Conservation (phyloP, 2,113 vertebrate species). For the Vulpes vulpes region DNA sequence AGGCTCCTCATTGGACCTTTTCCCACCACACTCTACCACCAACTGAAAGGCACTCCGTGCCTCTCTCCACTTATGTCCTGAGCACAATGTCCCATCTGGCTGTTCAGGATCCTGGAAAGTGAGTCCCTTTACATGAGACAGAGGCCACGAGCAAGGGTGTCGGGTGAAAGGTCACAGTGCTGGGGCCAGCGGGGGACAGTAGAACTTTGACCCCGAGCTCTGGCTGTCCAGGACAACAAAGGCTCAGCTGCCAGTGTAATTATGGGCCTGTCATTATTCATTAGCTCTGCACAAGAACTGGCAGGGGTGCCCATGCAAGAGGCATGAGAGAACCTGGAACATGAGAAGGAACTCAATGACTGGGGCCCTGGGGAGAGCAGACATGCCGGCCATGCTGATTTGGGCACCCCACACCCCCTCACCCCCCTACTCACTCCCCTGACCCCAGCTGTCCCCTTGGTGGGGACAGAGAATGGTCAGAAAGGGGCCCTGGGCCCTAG, state of each 20-base stretch:
- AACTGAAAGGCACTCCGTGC: fast-evolving
- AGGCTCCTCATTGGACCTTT: not conserved
- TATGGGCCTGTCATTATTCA: not conserved
- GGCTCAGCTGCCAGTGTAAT: not conserved
- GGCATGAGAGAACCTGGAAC: not conserved
- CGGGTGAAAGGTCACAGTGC: not conserved
- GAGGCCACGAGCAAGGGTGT: not conserved
- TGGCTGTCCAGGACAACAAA: not conserved
- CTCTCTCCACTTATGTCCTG: fast-evolving
- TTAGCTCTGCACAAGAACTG: not conserved
- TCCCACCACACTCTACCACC: not conserved
- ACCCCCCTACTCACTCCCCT: not conserved
- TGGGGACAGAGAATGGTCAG: not conserved
- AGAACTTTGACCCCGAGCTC: not conserved
- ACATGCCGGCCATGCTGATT: fast-evolving
- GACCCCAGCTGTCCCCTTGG: not conserved
- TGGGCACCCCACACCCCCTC: not conserved
- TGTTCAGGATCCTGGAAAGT: not conserved
- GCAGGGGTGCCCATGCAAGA: not conserved
- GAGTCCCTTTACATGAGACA: fast-evolving
- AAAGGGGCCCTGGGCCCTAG: fast-evolving
- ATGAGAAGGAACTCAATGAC: fast-evolving
- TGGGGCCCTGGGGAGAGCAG: not conserved
- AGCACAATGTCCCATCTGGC: not conserved
- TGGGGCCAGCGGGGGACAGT: fast-evolving